Evolutionary conservation across 2,888 invertebrate genomes (phyloP), one percentile per base, ranked within the genome.

Genomic region (Lasioglossum malachurum): DNA sequence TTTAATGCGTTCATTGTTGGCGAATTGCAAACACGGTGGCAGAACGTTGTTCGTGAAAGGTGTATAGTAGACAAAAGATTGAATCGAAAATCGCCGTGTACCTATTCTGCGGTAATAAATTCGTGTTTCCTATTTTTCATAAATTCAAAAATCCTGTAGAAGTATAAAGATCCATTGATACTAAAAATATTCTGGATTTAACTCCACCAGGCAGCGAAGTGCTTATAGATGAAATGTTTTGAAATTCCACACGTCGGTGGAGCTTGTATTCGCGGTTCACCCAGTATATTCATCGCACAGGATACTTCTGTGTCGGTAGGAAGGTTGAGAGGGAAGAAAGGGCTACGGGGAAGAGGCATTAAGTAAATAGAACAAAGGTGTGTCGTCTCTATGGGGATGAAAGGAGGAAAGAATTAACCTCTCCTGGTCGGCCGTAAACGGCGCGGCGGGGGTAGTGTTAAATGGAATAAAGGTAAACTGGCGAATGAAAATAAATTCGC

Each of bases 401-500:
- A 46, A 60, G 44, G 64, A 77, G 38, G 60, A 49, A 80, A 67
- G 74, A 74, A 74, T 81, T 75, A 49, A 69, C 49, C 71, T 80
- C 69, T 64, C 8, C 64, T 73, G 76, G 19, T 57, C 14, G 19
- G 14, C 53, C 60, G 83, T n/a, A 77, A 78, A 79, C 80, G 75
- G 49, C 12, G 4, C n/a, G 44, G 69, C 27, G 46, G 35, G 80
- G 41, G 71, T 38, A 74, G 79, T 41, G 83, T 80, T 86, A 86
- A 77, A 83, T 80, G 80, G 87, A 83, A 87, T 86, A 83, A 87
- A 82, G 80, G 83, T 83, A 86, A 87, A 84, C 78, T 74, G 75
- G 60, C 76, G 82, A 74, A 74, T 82, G 75, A 87, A 87, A 87
- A 87, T 87, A 87, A 87, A 87, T 87, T 87, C 76, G 81, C 75